Base-by-base conservation (phyloP, 2,888 invertebrate genomes). In the Dexiosoma caninum region DNA sequence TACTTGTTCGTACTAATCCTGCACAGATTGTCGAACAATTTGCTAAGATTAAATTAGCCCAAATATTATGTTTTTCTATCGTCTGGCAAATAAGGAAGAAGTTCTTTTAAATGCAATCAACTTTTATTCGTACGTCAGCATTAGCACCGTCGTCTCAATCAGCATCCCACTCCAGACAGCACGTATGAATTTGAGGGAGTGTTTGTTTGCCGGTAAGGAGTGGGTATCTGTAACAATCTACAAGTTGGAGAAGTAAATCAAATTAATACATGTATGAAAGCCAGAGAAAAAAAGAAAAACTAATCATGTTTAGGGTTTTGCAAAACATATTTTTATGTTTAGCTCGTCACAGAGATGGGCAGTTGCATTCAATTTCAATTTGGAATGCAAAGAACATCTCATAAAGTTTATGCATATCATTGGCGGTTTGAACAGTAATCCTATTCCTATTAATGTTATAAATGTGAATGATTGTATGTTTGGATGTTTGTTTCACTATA, bases 11-110 rank as follows among this genome's bases (percentile, higher is more conserved):
- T 59, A 69, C 82, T 83, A 84, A 84, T 84, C 83, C 88, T 84
- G 84, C 81, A 87, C 88, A 88, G 88, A 89, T 89, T 89, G 89
- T 86, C 86, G 85, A 87, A 86, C 89, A 89, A 89, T 89, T 89
- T 89, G 89, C 87, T 85, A 86, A 87, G 88, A 89, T 89, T 89
- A 89, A 89, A 89, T 89, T 89, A 89, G 89, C 89, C 85, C 84
- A 85, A 85, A 85, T 87, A 85, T 86, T 84, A 64, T 76, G 46
- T 59, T 53, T 19, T 66, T 60, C 37, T 32, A 62, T 46, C 37
- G 83, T 83, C 69, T 82, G 60, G 59, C 62, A 79, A 32, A 62
- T 51, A 19, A 16, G 27, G 23, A 60, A 67, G 66, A 62, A 37
- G 59, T 21, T 49, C 12, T 62, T n/a, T n/a, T n/a, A 30, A 40